phyloP scores from a whole-genome alignment of 2,797 vertebrate species.

The Lutjanus campechanus region DNA sequence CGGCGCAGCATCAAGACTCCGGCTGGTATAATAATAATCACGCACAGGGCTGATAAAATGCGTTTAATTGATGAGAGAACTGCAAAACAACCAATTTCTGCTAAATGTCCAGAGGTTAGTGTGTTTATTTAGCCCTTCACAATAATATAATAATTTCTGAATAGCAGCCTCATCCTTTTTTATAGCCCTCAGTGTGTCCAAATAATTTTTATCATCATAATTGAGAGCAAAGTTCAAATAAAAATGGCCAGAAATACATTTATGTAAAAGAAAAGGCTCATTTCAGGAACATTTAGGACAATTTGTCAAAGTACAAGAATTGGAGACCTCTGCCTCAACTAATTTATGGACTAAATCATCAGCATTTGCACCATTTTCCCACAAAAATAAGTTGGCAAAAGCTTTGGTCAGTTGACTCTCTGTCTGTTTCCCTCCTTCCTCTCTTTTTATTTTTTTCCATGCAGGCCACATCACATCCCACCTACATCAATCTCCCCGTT shows the following conservation, averaged over 20 bases:
- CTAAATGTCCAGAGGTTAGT: constrained; percentile 22
- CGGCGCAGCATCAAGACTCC: constrained; percentile 54
- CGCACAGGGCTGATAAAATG: constrained; percentile 40
- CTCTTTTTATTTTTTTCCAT: constrained; percentile 1
- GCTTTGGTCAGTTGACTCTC: not conserved
- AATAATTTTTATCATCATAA: not conserved
- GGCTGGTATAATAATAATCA: constrained; percentile 53
- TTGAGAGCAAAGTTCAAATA: constrained; percentile 1
- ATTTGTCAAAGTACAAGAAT: not conserved
- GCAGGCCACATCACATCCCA: constrained; percentile 36
- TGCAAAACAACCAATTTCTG: constrained; percentile 33
- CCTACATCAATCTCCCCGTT: constrained; percentile 79
- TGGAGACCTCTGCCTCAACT: not conserved
- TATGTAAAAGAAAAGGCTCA: not conserved
- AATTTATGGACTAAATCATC: not conserved
- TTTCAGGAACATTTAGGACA: not conserved
- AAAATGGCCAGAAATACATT: not conserved
- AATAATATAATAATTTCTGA: constrained; percentile 17
- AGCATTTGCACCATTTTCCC: not conserved
- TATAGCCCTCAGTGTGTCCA: not conserved
- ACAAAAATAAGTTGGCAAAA: constrained; percentile 12
- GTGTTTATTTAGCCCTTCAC: constrained; percentile 41
- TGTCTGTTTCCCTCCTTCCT: not conserved
- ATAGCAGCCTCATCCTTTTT: not conserved
- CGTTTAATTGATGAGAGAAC: constrained; percentile 35